These are phyloP conservation scores for Mesoligia furuncula DNA, from an alignment of 2,888 invertebrate genomes.

Conservation along the genomic window DNA sequence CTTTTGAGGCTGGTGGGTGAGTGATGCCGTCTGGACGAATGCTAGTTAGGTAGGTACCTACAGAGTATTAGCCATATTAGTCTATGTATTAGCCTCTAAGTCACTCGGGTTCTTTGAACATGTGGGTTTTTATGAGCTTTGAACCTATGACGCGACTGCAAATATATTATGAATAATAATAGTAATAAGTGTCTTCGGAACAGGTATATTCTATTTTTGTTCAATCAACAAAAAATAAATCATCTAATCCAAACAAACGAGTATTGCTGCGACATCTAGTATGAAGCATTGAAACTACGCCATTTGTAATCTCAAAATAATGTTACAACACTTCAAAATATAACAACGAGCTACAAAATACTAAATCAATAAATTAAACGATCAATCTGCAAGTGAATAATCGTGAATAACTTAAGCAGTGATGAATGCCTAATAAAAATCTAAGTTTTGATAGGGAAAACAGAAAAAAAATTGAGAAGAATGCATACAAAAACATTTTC, in stretches of 20 bases:
- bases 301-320: background rate
- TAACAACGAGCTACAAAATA: background rate
- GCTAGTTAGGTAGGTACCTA: background rate
- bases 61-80: background rate
- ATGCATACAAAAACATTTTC: slow-evolving; percentile 20
- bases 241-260: background rate
- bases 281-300: background rate
- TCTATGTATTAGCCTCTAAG: no score
- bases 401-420: background rate
- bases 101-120: background rate
- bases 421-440: background rate
- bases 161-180: background rate
- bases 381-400: background rate
- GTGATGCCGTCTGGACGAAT: background rate
- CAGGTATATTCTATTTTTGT: background rate
- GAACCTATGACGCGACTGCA: background rate
- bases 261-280: slow-evolving; percentile 33
- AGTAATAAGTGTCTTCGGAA: background rate
- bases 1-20: background rate
- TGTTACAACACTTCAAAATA: background rate
- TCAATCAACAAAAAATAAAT: background rate
- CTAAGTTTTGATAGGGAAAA: background rate
- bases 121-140: background rate
- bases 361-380: background rate
- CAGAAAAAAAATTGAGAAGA: background rate